phyloP scores from a whole-genome alignment of 23 tunicate species.

The Aplidium turbinatum region DNA sequence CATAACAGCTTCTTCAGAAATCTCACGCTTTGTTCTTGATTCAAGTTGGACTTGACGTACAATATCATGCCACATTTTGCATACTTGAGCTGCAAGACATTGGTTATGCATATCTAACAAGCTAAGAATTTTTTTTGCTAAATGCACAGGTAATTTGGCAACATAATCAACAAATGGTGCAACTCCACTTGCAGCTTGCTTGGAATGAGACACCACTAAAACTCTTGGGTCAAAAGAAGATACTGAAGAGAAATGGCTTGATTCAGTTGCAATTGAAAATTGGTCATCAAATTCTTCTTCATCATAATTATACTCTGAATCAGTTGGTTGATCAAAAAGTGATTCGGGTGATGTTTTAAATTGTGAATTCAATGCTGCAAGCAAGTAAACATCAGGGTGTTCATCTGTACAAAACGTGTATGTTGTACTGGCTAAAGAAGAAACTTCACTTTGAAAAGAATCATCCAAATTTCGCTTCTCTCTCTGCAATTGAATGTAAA shows the following conservation, averaged over 20 bases:
- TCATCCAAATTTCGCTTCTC: neutral
- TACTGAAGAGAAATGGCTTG: neutral
- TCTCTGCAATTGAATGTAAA: constrained; percentile 4
- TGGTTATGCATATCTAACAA: constrained; percentile 4
- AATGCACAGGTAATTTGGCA: constrained; percentile 34
- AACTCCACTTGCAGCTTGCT: constrained; percentile 28
- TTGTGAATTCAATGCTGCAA: constrained; percentile 2
- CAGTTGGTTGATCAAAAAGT: neutral
- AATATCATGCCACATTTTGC: constrained; percentile 9
- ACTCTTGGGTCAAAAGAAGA: constrained; percentile 24
- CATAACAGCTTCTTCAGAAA: constrained; percentile 43
- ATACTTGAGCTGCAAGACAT: constrained; percentile 24
- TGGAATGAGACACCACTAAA: constrained; percentile 9
- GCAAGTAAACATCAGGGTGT: constrained; percentile 29
- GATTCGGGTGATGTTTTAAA: neutral
- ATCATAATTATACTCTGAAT: neutral
- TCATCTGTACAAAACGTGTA: constrained; percentile 26
- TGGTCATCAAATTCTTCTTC: constrained; percentile 11
- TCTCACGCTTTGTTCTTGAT: constrained; percentile 21
- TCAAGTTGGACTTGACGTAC: constrained; percentile 38
- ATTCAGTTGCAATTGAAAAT: neutral
- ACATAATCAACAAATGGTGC: constrained; percentile 3
- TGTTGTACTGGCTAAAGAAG: neutral
- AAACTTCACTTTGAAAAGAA: neutral
- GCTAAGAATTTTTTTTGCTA: constrained; percentile 32